phyloP scores from a whole-genome alignment of 92 coral and sea anemone species.

The Micromussa lordhowensis region DNA sequence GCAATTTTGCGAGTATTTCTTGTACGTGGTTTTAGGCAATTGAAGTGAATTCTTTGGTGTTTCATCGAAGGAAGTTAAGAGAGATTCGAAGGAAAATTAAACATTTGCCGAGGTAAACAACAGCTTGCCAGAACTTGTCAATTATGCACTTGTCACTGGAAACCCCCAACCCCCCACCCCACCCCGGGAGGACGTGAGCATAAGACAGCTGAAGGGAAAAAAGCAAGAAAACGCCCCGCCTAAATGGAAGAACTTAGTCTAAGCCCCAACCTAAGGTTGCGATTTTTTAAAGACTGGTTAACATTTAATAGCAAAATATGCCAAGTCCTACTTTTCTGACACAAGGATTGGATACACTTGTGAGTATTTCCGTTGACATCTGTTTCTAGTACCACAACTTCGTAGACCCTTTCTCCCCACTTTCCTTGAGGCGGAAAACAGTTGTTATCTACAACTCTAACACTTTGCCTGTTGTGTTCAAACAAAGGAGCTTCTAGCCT shows the following conservation, averaged over 20 bases:
- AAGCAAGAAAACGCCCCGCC: slow-evolving; percentile 29
- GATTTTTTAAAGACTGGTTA: slow-evolving; percentile 38
- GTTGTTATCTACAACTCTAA: slow-evolving; percentile 38
- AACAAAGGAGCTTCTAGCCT: too few species aligned
- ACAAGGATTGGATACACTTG: too few species aligned
- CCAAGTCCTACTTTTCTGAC: slow-evolving; percentile 36
- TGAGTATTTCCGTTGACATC: not conserved
- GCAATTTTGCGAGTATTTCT: too few species aligned
- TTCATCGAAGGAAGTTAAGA: too few species aligned
- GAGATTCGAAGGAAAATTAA: too few species aligned
- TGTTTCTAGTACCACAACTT: slow-evolving; percentile 37
- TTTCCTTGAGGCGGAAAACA: slow-evolving; percentile 47
- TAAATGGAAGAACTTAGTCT: not conserved
- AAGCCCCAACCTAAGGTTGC: slow-evolving; percentile 7
- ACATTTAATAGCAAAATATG: slow-evolving; percentile 36
- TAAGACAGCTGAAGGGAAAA: slow-evolving; percentile 29
- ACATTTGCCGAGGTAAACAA: too few species aligned
- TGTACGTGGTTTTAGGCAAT: too few species aligned
- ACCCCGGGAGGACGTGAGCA: slow-evolving; percentile 7
- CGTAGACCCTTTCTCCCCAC: slow-evolving; percentile 39
- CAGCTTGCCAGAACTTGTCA: too few species aligned
- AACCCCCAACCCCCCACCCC: too few species aligned
- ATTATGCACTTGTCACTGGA: too few species aligned
- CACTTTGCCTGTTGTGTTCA: slow-evolving; percentile 10
- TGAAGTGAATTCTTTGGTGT: too few species aligned